Evolutionary conservation across 2,113 vertebrate genomes (phyloP).

Genomic region (Mesoclemmys tuberculata): DNA sequence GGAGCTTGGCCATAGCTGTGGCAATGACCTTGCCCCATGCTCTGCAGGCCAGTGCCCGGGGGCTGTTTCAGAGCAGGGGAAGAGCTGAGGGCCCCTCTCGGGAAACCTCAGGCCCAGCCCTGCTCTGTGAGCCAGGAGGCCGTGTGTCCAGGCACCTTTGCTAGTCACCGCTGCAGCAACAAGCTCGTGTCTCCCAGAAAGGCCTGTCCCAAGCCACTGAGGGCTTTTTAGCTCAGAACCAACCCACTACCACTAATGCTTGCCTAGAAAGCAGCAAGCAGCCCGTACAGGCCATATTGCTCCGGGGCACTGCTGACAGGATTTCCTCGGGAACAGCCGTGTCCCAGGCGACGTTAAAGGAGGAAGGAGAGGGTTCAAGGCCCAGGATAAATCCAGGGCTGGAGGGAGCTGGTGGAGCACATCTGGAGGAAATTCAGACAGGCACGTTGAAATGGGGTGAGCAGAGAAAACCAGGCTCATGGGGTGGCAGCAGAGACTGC

Average conservation of each 20-base stretch:
- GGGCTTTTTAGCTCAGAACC: neutral
- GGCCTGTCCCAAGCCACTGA: neutral
- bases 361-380: neutral
- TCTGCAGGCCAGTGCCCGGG: too few relatives aligned
- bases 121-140: neutral
- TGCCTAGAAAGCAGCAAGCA: neutral
- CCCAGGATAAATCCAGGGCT: neutral
- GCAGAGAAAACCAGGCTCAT: neutral
- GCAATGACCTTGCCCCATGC: too few relatives aligned
- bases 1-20: too few relatives aligned
- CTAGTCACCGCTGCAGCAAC: neutral
- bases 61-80: neutral
- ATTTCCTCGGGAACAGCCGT: fast-evolving
- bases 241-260: neutral
- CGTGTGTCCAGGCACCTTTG: neutral
- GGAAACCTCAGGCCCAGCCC: neutral
- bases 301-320: neutral
- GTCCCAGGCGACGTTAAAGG: neutral
- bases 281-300: neutral
- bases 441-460: neutral
- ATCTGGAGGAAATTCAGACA: neutral
- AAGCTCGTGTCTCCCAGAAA: neutral
- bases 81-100: neutral
- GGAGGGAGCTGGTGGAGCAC: neutral
- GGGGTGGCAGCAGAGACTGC: fast-evolving